Evolutionary conservation across 2,797 vertebrate genomes (phyloP).

Genomic region (Taenioides sp.): DNA sequence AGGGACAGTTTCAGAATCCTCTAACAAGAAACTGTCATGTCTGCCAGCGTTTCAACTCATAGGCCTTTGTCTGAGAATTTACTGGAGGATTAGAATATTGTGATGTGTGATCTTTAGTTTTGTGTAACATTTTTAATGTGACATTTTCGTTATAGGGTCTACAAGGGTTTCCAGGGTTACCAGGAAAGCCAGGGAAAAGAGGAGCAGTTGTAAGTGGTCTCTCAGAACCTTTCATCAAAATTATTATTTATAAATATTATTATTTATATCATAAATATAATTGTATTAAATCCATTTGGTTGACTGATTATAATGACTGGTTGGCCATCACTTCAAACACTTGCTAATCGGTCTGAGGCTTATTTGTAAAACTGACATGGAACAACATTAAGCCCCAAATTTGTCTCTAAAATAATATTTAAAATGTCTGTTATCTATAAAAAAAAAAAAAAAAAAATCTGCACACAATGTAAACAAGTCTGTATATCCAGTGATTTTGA

Average conservation of each 20-base stretch:
- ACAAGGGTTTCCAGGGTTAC: constrained; percentile 86
- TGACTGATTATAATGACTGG: too few species aligned
- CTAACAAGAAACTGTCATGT: constrained; percentile 37
- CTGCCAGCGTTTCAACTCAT: constrained; percentile 32
- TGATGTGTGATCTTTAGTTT: constrained; percentile 23
- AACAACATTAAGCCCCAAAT: constrained; percentile 49
- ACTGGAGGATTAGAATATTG: constrained; percentile 16
- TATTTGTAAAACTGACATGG: constrained; percentile 24
- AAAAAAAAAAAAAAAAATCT: constrained; percentile 16
- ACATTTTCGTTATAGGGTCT: constrained; percentile 79
- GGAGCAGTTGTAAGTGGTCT: constrained; percentile 86
- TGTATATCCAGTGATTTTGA: constrained; percentile 23
- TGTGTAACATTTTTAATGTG: constrained; percentile 6
- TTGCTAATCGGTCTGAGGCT: too few species aligned
- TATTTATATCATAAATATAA: background rate
- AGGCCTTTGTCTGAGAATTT: constrained; percentile 15
- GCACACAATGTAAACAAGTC: background rate
- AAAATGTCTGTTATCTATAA: constrained; percentile 21
- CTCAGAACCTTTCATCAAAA: constrained; percentile 1
- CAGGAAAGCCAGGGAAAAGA: constrained; percentile 88
- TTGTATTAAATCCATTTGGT: background rate
- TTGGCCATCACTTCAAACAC: too few species aligned
- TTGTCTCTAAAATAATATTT: constrained; percentile 34
- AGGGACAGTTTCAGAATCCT: constrained; percentile 28
- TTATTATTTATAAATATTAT: constrained; percentile 12